Base-by-base conservation (phyloP, 2,113 vertebrate genomes). In the Microtus ochrogaster region DNA sequence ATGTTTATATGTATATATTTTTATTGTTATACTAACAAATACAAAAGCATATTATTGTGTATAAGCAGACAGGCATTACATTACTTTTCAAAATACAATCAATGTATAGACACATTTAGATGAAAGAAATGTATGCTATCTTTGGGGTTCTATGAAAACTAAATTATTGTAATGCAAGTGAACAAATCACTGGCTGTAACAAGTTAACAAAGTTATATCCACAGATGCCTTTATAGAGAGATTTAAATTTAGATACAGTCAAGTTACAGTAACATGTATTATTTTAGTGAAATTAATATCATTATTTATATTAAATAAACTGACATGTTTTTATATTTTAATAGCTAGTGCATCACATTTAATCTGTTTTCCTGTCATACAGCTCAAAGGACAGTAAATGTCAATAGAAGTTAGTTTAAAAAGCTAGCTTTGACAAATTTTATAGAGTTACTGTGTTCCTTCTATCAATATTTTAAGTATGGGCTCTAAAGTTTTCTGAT, bases 271-370 rank as follows among this genome's bases (percentile, higher is more conserved):
- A 9, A 91, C 17, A 66, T 44, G 0, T 14, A 89, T 28, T 92
- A 78, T 93, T 95, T 81, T 89, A 44, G 26, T 85, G 19, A 96
- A 92, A 94, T 89, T 92, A 47, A n/a, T 79, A 66, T 66, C 16
- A 90, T 28, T 78, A 58, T 82, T 74, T 89, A 89, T 78, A 74
- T 39, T 91, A 74, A 92, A 76, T 89, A 85, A 92, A 52, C 30
- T 91, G 36, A 72, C 8, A 88, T 84, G 11, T 2, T 83, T 39
- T 95, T 83, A 92, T 11, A 86, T 86, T 91, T 90, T 91, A 89
- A n/a, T 85, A 65, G 3, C 13, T 52, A 52, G 85, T 58, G 17
- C 7, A 95, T 84, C 8, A 79, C 33, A 88, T 8, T 90, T 94
- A 94, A 91, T 78, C 63, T 17, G 41, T 83, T 85, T 39, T 72